These are phyloP conservation scores for Thamnophis elegans DNA, from an alignment of 2,797 vertebrate genomes.

Conservation along the genomic window DNA sequence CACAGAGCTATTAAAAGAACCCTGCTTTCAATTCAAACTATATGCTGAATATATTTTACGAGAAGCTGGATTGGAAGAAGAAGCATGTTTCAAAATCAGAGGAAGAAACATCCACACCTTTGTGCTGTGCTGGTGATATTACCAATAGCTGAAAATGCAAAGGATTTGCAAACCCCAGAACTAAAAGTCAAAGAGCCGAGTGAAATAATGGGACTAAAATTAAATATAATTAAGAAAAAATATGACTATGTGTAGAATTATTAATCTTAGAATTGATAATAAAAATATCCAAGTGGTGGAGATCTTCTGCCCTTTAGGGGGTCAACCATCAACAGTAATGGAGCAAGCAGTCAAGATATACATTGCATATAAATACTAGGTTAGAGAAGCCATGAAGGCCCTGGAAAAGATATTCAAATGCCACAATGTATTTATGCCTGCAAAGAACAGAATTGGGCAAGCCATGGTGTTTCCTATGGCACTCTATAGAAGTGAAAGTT, in stretches of 20 bases:
- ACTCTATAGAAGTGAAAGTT: not conserved
- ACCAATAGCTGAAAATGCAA: not conserved
- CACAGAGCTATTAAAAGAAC: not conserved
- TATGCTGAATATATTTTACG: not conserved
- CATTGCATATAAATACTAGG: not conserved
- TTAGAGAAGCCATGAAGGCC: not conserved
- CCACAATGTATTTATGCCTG: not conserved
- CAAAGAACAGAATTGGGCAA: not conserved
- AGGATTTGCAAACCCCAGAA: not conserved
- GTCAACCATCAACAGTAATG: not conserved
- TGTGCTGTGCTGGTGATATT: not conserved
- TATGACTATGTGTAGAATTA: not conserved
- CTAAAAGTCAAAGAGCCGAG: not conserved
- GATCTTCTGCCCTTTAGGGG: not conserved
- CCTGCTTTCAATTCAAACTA: not conserved
- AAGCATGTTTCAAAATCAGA: not conserved
- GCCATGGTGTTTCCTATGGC: not conserved
- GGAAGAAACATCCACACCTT: not conserved
- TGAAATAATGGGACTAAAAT: not conserved
- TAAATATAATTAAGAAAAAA: not conserved
- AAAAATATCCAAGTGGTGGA: not conserved
- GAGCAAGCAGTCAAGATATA: not conserved
- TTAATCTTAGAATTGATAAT: not conserved
- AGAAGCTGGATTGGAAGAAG: not conserved
- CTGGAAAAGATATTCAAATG: not conserved